phyloP scores from a whole-genome alignment of 1,140 invertebrate species.

The Neocloeon triangulifer region DNA sequence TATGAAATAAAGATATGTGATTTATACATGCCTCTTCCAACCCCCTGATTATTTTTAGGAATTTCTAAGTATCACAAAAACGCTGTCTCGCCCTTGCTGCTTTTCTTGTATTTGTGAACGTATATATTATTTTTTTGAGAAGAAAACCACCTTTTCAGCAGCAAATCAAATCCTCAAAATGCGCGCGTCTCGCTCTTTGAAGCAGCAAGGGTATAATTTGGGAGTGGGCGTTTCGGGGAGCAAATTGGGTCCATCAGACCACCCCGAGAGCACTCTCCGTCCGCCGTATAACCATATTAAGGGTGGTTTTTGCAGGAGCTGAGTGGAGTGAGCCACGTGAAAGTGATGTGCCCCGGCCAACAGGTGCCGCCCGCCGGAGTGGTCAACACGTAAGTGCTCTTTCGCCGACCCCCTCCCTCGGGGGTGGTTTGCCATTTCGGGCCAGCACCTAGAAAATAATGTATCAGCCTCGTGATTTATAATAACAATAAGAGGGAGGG shows the following conservation, averaged over 20 bases:
- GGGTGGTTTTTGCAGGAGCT: constrained; percentile 17
- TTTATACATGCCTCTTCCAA: too few relatives aligned
- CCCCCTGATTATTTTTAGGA: too few relatives aligned
- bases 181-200: not conserved
- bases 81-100: too few relatives aligned
- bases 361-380: constrained; percentile 18
- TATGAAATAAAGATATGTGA: too few relatives aligned
- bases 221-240: not conserved
- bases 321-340: constrained; percentile 20
- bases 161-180: not conserved
- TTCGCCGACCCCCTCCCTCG: constrained; percentile 1
- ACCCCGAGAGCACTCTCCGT: constrained; percentile 3
- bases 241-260: constrained; percentile 5
- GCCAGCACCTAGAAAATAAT: not conserved
- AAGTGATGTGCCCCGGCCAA: constrained; percentile 24
- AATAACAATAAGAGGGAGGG: not conserved
- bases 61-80: too few relatives aligned
- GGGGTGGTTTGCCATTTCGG: not conserved
- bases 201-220: constrained; percentile 1
- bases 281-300: constrained; percentile 6
- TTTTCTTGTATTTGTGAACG: too few relatives aligned
- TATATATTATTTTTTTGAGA: too few relatives aligned
- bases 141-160: constrained; percentile 10
- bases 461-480: not conserved
- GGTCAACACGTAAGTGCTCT: constrained; percentile 14